These are phyloP conservation scores for Drosophila yakuba DNA, from an alignment of 1,140 invertebrate genomes.

Conservation along the genomic window DNA sequence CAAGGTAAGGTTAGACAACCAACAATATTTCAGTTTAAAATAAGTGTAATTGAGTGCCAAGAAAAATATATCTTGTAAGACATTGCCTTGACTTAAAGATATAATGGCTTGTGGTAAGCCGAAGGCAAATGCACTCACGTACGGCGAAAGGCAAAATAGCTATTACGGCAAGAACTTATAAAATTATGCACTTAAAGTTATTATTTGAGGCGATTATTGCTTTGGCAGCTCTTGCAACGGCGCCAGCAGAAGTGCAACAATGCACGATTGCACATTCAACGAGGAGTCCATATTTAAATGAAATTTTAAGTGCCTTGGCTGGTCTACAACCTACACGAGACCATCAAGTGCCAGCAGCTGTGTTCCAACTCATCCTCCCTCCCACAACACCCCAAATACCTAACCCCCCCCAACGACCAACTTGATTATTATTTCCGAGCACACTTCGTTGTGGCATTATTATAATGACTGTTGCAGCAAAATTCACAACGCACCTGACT, in stretches of 20 bases:
- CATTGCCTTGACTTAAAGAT: conserved; percentile 14
- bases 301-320: conserved; percentile 74
- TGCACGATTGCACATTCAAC: conserved; percentile 78
- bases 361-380: background rate
- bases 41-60: background rate
- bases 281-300: conserved; percentile 75
- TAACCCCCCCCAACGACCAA: background rate
- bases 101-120: conserved; percentile 26
- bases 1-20: background rate
- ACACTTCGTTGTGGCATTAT: conserved; percentile 84
- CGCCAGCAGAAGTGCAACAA: conserved; percentile 48
- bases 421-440: conserved; percentile 82
- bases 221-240: conserved; percentile 34
- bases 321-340: conserved; percentile 20
- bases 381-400: background rate
- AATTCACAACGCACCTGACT: conserved; percentile 83
- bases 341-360: conserved; percentile 42
- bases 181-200: conserved; percentile 80
- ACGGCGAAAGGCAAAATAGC: conserved; percentile 26
- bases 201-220: conserved; percentile 76
- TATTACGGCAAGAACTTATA: conserved; percentile 47
- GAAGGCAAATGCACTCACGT: conserved; percentile 57
- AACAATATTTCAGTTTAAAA: background rate
- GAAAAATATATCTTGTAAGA: background rate
- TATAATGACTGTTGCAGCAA: conserved; percentile 84